These are phyloP conservation scores for Rhabdophis nuchalis DNA, from an alignment of 2,797 vertebrate genomes.

Conservation along the genomic window DNA sequence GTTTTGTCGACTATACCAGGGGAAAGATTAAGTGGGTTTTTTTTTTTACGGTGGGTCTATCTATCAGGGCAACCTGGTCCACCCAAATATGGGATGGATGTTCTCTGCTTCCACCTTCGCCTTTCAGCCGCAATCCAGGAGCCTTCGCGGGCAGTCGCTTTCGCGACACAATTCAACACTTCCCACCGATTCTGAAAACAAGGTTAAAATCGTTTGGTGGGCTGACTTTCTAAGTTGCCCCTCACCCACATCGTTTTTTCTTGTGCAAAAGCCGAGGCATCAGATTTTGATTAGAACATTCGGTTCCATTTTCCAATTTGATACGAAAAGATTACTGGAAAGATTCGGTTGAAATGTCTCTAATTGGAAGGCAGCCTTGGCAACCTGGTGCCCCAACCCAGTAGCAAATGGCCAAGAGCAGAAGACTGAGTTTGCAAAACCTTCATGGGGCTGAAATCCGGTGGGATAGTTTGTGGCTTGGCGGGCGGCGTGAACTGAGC, in stretches of 20 bases:
- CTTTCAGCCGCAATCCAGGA: no score
- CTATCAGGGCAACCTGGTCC: no score
- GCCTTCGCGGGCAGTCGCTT: no score
- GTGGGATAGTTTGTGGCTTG: not conserved
- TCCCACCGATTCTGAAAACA: not conserved
- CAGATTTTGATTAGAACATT: not conserved
- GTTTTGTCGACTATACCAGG: no score
- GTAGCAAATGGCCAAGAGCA: not conserved
- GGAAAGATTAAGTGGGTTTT: no score
- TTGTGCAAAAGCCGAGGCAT: not conserved
- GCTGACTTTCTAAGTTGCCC: not conserved
- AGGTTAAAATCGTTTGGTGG: not conserved
- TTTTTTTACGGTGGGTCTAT: no score
- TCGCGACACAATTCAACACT: not conserved
- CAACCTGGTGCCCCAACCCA: not conserved
- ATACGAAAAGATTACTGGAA: not conserved
- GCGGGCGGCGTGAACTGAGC: not conserved
- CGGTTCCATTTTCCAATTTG: not conserved
- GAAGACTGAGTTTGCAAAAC: not conserved
- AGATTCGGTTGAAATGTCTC: not conserved
- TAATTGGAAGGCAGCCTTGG: not conserved
- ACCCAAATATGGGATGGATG: no score
- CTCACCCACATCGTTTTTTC: not conserved
- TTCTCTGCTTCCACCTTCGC: no score
- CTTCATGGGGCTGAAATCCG: not conserved